These are phyloP conservation scores for Scolopax rusticola DNA, from an alignment of 2,797 vertebrate genomes.

Conservation along the genomic window DNA sequence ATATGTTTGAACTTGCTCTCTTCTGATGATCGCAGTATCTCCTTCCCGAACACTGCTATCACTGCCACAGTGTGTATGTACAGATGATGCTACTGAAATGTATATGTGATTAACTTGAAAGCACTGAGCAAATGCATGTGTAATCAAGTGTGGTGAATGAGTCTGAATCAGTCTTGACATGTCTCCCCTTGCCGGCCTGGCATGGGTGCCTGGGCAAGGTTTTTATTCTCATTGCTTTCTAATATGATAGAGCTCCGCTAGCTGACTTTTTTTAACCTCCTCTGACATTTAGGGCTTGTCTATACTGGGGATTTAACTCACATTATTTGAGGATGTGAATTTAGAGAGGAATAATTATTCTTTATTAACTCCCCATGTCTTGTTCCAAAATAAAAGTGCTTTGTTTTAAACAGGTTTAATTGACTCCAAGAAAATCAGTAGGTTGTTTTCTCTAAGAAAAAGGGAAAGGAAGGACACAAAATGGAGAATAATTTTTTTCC, in stretches of 20 bases:
- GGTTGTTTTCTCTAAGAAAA: constrained; percentile 18
- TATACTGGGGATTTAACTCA: constrained; percentile 55
- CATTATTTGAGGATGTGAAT: constrained; percentile 52
- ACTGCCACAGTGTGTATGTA: fast-evolving
- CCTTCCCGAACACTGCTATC: background rate
- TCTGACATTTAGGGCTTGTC: constrained; percentile 40
- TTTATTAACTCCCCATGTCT: constrained; percentile 38
- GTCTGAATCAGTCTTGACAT: background rate
- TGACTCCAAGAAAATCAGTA: constrained; percentile 5
- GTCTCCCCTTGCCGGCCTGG: background rate
- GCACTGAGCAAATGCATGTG: background rate
- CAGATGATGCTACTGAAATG: background rate
- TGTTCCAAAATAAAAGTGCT: constrained; percentile 53
- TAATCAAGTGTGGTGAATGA: background rate
- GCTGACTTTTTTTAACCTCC: background rate
- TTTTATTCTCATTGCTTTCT: background rate
- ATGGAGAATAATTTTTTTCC: background rate
- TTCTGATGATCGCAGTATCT: background rate
- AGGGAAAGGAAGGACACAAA: background rate
- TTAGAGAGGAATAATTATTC: constrained; percentile 67
- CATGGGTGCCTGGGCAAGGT: background rate
- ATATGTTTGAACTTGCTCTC: background rate
- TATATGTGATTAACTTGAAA: background rate
- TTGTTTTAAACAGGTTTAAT: constrained; percentile 22
- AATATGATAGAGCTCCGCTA: background rate